Conservation (phyloP, 2,888 invertebrate genomes). For the Steromphala cineraria region DNA sequence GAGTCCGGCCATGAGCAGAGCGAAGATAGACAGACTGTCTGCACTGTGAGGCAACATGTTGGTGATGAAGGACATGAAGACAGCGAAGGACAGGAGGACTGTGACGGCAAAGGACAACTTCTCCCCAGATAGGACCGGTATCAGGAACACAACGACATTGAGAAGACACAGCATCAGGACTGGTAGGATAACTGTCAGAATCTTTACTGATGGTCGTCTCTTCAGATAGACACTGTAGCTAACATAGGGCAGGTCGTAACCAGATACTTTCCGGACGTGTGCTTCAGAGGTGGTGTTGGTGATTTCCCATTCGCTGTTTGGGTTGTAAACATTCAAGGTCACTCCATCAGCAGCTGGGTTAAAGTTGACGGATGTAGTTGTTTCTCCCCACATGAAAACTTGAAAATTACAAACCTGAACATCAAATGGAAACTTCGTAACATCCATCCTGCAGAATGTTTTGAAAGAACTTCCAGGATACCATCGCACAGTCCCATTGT, state of each 20-base stretch:
- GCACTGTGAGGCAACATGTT: not conserved
- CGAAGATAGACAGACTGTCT: not conserved
- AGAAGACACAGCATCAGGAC: not conserved
- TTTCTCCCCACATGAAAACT: not conserved
- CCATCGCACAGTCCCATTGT: not conserved
- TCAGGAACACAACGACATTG: not conserved
- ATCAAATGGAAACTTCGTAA: conserved; percentile 2
- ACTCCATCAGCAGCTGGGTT: not conserved
- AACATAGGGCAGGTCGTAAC: not conserved
- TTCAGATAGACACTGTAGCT: not conserved
- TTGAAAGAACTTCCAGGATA: not conserved
- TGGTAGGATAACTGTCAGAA: not conserved
- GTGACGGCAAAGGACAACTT: conserved; percentile 11
- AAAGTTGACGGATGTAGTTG: not conserved
- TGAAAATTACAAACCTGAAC: not conserved
- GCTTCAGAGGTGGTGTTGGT: not conserved
- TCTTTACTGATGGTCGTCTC: not conserved
- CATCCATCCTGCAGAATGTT: conserved; percentile 4
- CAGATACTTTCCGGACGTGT: not conserved
- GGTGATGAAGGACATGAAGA: not conserved
- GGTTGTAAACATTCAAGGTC: not conserved
- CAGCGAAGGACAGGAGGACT: not conserved
- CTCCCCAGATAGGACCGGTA: not conserved
- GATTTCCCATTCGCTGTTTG: conserved; percentile 6
- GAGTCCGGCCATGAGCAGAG: not conserved